phyloP scores from a whole-genome alignment of 2,797 vertebrate species.

The Siniperca obscura region DNA sequence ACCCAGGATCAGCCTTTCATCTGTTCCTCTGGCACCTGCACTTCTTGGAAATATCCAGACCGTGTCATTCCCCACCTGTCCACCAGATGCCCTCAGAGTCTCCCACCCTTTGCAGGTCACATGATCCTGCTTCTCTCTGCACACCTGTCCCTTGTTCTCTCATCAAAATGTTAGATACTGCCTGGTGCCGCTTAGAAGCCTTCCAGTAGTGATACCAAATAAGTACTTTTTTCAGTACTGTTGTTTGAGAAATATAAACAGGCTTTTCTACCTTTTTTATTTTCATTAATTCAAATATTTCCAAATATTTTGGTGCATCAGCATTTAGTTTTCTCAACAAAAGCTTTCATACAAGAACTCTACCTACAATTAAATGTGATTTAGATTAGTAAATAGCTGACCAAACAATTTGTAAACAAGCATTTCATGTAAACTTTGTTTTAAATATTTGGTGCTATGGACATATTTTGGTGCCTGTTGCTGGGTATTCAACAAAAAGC shows the following conservation, averaged over 20 bases:
- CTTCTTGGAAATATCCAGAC: background rate
- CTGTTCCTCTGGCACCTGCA: background rate
- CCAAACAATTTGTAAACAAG: background rate
- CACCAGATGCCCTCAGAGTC: background rate
- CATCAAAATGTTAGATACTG: background rate
- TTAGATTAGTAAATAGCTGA: background rate
- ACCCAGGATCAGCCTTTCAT: background rate
- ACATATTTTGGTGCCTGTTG: background rate
- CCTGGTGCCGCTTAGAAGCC: background rate
- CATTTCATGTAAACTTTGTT: background rate
- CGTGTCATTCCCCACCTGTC: slow-evolving; percentile 8
- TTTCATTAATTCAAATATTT: background rate
- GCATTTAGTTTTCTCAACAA: background rate
- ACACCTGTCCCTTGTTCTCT: background rate
- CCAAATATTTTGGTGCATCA: background rate
- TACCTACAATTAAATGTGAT: background rate
- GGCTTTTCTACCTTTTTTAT: background rate
- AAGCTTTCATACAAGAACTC: no score
- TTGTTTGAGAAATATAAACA: background rate
- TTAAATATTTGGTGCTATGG: no score
- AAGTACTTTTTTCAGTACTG: background rate
- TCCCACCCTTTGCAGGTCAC: background rate
- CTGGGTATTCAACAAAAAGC: background rate
- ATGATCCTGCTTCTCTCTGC: background rate
- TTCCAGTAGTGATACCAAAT: background rate